Percentiles rank a stretch among this genome's conserved stretches.
Evolutionary conservation across 2,888 invertebrate species (phyloP).

Genomic region (Macrophya alboannulata): DNA sequence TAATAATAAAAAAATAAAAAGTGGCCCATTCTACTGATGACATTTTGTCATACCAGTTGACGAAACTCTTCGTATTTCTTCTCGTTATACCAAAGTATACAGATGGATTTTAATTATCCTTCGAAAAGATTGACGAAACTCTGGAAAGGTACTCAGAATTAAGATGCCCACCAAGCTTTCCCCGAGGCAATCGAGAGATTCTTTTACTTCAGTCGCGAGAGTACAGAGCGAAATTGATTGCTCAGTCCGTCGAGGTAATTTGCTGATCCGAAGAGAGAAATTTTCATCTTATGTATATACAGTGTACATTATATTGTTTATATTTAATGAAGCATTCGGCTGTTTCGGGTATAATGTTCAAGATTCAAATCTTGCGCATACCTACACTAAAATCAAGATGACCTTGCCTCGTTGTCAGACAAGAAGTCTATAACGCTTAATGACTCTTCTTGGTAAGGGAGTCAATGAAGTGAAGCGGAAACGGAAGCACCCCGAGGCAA

Average conservation of each 20-base stretch:
- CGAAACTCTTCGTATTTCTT: constrained; percentile 13
- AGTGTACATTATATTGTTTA: background rate
- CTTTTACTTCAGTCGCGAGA: background rate
- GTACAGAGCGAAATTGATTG: constrained; percentile 14
- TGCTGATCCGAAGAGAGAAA: background rate
- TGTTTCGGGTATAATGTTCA: background rate
- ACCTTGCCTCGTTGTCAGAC: background rate
- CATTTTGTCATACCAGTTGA: constrained; percentile 17
- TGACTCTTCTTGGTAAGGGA: constrained; percentile 53
- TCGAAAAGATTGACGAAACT: constrained; percentile 12
- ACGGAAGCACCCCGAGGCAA: constrained; percentile 58
- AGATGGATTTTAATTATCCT: constrained; percentile 28
- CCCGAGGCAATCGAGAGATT: background rate
- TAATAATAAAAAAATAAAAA: background rate
- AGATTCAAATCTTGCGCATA: constrained; percentile 9
- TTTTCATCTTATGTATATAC: background rate
- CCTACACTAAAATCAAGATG: background rate
- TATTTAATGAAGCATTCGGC: background rate
- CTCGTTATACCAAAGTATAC: constrained; percentile 16
- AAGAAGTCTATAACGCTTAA: constrained; percentile 43
- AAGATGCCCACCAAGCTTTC: constrained; percentile 6
- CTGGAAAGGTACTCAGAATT: background rate
- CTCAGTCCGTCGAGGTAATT: background rate
- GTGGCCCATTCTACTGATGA: background rate
- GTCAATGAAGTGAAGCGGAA: constrained; percentile 58